Evolutionary conservation across 2,888 invertebrate species (phyloP), one percentile per base, ranked within the genome.

Genomic region (Eupeodes luniger): DNA sequence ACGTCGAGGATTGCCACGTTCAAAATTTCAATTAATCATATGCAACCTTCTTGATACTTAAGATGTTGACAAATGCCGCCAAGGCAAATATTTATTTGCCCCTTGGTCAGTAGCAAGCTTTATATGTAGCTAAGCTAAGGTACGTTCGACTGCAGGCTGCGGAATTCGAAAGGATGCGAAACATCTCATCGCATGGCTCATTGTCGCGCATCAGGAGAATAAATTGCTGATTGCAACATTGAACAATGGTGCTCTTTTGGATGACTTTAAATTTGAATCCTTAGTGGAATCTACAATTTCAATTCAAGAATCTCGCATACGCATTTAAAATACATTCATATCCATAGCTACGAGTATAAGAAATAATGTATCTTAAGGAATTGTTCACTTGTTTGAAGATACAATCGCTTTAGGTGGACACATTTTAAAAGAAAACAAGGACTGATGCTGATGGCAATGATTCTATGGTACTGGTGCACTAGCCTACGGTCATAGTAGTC

Each of bases 21-120:
- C 81, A 77, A 84, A 84, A 88, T 70, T 81, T 47, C 62, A 69
- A 88, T 88, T 88, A 84, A 88, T 88, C 88, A 84, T 74, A 61
- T 27, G 67, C 69, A 85, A 62, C 77, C 74, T 78, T 69, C 76
- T 74, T 74, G 78, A 78, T 81, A 69, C 77, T 81, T 81, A 81
- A 81, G 85, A 88, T 88, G 84, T 88, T 84, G 88, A 88, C 88
- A 88, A 88, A 88, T 88, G 81, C 88, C 88, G 84, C 88, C 81
- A 66, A 78, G 84, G 59, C 44, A 66, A 72, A 72, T 80, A 80
- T 87, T 87, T 77, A 61, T 59, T 53, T 74, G 81, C 78, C 77
- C 53, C 87, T 57, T 67, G 64, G 62, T 62, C 59, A 47, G 19
- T 59, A 51, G 67, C 80, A 36, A 44, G n/a, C 6, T 40, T 7